phyloP scores from a whole-genome alignment of 2,113 vertebrate species.

The Crotophaga sulcirostris region DNA sequence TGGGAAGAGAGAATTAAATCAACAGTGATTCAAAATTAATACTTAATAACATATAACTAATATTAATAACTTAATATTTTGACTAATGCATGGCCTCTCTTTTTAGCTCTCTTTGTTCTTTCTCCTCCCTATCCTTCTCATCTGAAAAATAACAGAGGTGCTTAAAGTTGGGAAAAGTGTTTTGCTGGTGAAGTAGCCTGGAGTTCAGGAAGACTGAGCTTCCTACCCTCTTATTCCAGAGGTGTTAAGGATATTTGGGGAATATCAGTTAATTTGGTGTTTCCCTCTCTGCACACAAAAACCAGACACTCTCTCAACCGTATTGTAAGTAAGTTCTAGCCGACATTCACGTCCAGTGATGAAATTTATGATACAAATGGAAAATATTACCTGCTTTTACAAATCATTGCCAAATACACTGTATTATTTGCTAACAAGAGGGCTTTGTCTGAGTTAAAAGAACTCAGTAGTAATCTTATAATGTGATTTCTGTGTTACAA shows the following conservation, averaged over 20 bases:
- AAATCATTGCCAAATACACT: background rate
- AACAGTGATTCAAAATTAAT: background rate
- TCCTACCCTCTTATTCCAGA: background rate
- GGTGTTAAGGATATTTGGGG: background rate
- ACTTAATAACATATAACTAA: too few species aligned
- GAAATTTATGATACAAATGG: slow-evolving; percentile 32
- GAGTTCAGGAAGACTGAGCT: background rate
- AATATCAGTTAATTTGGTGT: background rate
- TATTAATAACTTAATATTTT: too few species aligned
- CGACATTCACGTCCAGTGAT: background rate
- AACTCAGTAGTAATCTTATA: background rate
- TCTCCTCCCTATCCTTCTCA: background rate
- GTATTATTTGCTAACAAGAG: slow-evolving; percentile 18
- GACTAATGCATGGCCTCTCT: background rate
- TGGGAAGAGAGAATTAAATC: background rate
- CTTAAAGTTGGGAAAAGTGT: background rate
- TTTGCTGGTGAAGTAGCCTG: background rate
- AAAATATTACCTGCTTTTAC: background rate
- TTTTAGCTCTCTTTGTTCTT: background rate
- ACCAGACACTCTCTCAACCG: background rate
- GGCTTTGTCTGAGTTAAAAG: slow-evolving; percentile 31
- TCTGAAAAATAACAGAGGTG: background rate
- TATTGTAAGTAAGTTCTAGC: background rate
- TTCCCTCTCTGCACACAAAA: background rate
- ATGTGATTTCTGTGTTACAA: slow-evolving; percentile 22